These are phyloP conservation scores for Acrobeloides nanus DNA, from an alignment of 2,888 invertebrate genomes.

Conservation along the genomic window DNA sequence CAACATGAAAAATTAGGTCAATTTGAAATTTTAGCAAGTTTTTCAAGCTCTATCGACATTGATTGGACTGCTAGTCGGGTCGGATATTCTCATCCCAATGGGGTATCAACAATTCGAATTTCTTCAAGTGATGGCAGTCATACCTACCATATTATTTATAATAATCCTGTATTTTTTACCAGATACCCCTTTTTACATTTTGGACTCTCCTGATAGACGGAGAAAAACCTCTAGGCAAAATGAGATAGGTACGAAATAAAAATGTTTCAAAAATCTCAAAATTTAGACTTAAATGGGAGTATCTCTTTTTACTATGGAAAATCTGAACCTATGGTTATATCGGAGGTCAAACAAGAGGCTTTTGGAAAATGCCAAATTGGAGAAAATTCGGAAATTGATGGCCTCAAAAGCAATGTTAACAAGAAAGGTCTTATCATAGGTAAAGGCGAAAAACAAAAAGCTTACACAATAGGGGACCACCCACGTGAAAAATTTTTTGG, in stretches of 20 bases:
- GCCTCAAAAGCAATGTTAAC: slow-evolving; percentile 1
- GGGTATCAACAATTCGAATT: slow-evolving; percentile 22
- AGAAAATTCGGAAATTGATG: not conserved
- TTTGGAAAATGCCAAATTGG: slow-evolving; percentile 17
- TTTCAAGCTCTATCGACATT: slow-evolving; percentile 46
- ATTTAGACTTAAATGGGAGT: slow-evolving; percentile 15
- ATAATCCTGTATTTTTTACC: slow-evolving; percentile 34
- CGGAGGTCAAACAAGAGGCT: slow-evolving; percentile 14
- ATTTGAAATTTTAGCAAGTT: slow-evolving; percentile 35
- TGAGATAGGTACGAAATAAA: slow-evolving; percentile 8
- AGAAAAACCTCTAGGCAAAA: not conserved
- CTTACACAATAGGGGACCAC: too few relatives aligned
- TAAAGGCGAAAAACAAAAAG: slow-evolving; percentile 20
- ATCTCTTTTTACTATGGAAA: slow-evolving; percentile 20
- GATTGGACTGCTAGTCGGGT: slow-evolving; percentile 42
- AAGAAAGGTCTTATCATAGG: too few relatives aligned
- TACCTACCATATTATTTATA: slow-evolving; percentile 33
- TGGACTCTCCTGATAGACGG: too few relatives aligned
- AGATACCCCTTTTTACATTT: slow-evolving; percentile 32
- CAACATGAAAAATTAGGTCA: slow-evolving; percentile 2
- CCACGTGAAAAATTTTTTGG: too few relatives aligned
- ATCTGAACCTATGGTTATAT: not conserved
- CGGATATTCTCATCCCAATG: slow-evolving; percentile 36
- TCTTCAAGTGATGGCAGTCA: slow-evolving; percentile 26
- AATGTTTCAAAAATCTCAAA: slow-evolving; percentile 1